phyloP scores from a whole-genome alignment of 30 jellyfish, hydroid and myxozoan species.

The Chironex yamaguchii region DNA sequence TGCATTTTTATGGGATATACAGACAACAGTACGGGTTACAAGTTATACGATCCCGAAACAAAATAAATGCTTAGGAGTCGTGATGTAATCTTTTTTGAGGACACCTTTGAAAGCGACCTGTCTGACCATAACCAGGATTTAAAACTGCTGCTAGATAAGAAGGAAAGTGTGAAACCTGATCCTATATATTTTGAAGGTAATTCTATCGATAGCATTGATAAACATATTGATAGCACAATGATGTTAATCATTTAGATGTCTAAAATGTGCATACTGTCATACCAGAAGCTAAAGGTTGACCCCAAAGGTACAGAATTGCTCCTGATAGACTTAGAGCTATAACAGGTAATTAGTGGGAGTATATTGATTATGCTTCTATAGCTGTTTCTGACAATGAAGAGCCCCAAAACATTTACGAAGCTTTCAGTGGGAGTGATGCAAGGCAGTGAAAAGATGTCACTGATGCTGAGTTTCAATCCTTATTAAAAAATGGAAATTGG shows the following conservation, averaged over 20 bases:
- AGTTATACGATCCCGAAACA: slow-evolving; percentile 27
- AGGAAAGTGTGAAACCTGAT: no score
- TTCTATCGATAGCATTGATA: no score
- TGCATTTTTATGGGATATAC: slow-evolving; percentile 55
- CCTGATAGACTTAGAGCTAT: slow-evolving; percentile 32
- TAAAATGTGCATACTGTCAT: background rate
- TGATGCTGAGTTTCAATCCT: slow-evolving; percentile 23
- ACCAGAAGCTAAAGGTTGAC: slow-evolving; percentile 1
- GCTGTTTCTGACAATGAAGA: slow-evolving; percentile 54
- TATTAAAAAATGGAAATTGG: slow-evolving; percentile 36
- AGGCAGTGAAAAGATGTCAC: slow-evolving; percentile 43
- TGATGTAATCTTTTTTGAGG: slow-evolving; percentile 29
- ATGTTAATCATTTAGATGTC: no score
- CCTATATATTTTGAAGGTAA: no score
- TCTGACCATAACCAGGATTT: no score
- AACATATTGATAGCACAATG: no score
- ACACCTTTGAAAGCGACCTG: background rate
- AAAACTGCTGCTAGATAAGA: no score
- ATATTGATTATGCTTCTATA: slow-evolving; percentile 52
- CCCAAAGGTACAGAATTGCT: slow-evolving; percentile 31
- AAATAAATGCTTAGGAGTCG: slow-evolving; percentile 15
- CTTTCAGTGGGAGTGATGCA: slow-evolving; percentile 22
- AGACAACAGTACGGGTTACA: slow-evolving; percentile 17
- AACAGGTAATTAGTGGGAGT: slow-evolving; percentile 60
- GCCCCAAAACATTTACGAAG: slow-evolving; percentile 38